Conservation (phyloP, 2,888 invertebrate species). For the Stratiomys singularior region DNA sequence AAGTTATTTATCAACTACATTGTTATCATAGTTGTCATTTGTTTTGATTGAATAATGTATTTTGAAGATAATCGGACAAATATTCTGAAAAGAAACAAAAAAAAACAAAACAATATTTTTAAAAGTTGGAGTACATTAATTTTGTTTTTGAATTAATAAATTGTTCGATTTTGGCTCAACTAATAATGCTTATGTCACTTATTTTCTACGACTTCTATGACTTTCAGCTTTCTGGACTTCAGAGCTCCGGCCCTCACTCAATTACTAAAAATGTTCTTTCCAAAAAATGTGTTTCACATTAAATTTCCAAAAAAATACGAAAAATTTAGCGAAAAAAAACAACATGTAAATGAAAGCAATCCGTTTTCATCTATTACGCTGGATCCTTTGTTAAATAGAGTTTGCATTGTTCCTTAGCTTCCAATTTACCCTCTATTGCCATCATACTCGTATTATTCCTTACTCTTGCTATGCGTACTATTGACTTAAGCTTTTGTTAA, state of each 20-base stretch:
- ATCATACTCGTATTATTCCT: no score
- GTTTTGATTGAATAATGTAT: not conserved
- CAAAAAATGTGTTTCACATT: no score
- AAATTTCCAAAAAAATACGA: not conserved
- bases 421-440: not conserved
- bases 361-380: not conserved
- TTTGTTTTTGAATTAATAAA: slow-evolving; percentile 40
- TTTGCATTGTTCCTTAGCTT: slow-evolving; percentile 12
- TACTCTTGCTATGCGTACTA: not conserved
- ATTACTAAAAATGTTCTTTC: no score
- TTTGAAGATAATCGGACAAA: not conserved
- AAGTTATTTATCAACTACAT: no score
- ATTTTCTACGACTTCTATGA: not conserved
- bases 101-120: no score
- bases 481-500: slow-evolving; percentile 39
- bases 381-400: not conserved
- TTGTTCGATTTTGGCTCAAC: not conserved
- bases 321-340: not conserved
- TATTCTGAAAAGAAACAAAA: no score
- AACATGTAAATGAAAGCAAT: not conserved
- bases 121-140: slow-evolving; percentile 3
- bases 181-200: not conserved
- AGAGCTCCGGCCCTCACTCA: not conserved
- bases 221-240: not conserved
- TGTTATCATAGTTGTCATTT: not conserved